Percentiles rank a stretch among this genome's conserved stretches.
Evolutionary conservation across 2,888 invertebrate genomes (phyloP).

Genomic region (Nowickia ferox): DNA sequence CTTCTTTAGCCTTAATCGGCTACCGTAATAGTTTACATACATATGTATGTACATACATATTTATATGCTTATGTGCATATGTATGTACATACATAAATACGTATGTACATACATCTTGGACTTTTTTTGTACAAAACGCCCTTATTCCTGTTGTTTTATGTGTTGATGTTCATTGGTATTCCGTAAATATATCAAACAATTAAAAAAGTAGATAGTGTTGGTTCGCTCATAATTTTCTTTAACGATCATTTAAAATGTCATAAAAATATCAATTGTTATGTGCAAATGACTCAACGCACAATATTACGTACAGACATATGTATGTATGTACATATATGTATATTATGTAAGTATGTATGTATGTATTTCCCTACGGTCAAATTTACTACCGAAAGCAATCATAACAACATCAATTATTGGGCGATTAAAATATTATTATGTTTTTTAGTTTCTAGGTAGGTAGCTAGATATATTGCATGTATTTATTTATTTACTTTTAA

Average conservation of each 20-base stretch:
- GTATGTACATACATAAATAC: no score
- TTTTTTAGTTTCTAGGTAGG: neutral
- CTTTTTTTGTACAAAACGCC: constrained; percentile 33
- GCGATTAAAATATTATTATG: constrained; percentile 50
- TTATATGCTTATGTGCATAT: no score
- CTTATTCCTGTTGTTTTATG: constrained; percentile 47
- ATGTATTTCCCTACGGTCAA: constrained; percentile 6
- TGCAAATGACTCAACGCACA: constrained; percentile 46
- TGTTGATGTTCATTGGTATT: constrained; percentile 1
- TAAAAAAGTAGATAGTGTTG: constrained; percentile 37
- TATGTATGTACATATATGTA: no score
- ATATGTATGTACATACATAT: no score
- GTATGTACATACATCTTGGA: constrained; percentile 45
- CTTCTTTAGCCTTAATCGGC: no score
- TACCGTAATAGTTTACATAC: no score
- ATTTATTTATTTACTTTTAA: constrained; percentile 26
- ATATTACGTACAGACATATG: neutral
- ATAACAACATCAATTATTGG: constrained; percentile 18
- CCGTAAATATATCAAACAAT: constrained; percentile 12
- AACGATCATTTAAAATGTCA: constrained; percentile 71
- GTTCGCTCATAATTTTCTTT: constrained; percentile 69
- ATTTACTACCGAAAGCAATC: constrained; percentile 39
- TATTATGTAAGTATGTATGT: no score
- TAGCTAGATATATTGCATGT: neutral
- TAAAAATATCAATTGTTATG: constrained; percentile 68